phyloP scores from a whole-genome alignment of 2,113 vertebrate genomes.

The Pheucticus melanocephalus region DNA sequence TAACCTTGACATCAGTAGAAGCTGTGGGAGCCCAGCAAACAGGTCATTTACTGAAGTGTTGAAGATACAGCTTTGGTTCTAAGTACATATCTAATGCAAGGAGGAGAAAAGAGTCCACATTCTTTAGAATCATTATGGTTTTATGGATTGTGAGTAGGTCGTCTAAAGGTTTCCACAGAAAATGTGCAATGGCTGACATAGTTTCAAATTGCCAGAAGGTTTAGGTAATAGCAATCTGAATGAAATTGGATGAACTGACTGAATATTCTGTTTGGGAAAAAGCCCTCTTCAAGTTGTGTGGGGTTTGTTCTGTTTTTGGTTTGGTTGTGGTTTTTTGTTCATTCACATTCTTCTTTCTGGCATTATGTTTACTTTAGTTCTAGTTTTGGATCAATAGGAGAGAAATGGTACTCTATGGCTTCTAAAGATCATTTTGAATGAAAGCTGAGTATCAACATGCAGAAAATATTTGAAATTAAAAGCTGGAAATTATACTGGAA shows the following conservation, averaged over 20 bases:
- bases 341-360: neutral
- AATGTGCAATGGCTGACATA: neutral
- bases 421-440: neutral
- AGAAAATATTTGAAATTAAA: neutral
- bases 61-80: neutral
- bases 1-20: conserved; percentile 24
- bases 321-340: neutral
- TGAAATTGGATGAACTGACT: neutral
- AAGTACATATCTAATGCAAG: neutral
- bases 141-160: neutral
- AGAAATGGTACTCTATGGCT: neutral
- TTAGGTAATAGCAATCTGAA: neutral
- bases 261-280: neutral
- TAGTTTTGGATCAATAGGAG: neutral
- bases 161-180: neutral
- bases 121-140: neutral
- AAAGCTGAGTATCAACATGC: neutral
- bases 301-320: rapidly evolving
- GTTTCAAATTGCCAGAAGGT: neutral
- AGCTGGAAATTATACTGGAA: neutral
- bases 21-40: neutral
- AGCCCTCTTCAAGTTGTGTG: neutral
- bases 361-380: neutral
- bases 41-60: neutral
- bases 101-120: neutral